Percentiles rank a stretch among this genome's conserved stretches.
phyloP scores from a whole-genome alignment of 2,113 vertebrate species.

The Scomber scombrus region DNA sequence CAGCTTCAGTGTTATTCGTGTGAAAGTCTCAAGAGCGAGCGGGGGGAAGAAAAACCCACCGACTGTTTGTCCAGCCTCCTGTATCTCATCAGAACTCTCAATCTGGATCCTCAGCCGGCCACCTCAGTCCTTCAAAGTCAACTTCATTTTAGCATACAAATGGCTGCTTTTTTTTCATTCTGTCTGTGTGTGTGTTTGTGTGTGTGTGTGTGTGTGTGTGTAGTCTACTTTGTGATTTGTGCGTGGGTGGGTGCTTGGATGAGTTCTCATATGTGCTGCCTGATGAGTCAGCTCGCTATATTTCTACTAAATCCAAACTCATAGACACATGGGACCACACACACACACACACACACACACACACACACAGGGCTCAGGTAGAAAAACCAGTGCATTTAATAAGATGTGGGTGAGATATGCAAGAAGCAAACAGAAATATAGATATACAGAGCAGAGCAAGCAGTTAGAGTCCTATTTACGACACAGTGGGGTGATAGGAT shows the following conservation, averaged over 20 bases:
- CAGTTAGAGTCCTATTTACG: slow-evolving; percentile 55
- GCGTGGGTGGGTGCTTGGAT: slow-evolving; percentile 53
- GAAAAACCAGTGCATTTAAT: slow-evolving; percentile 42
- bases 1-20: slow-evolving; percentile 58
- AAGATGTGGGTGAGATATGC: slow-evolving; percentile 50
- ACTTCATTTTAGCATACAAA: slow-evolving; percentile 75
- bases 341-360: slow-evolving; percentile 37
- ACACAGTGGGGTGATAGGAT: slow-evolving; percentile 58
- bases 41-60: slow-evolving; percentile 37
- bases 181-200: slow-evolving; percentile 35
- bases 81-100: slow-evolving; percentile 74
- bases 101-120: slow-evolving; percentile 61
- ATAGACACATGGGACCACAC: slow-evolving; percentile 45
- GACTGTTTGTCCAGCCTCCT: slow-evolving; percentile 66
- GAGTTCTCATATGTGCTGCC: slow-evolving; percentile 54
- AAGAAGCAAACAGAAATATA: slow-evolving; percentile 22
- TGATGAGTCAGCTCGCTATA: slow-evolving; percentile 72
- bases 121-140: slow-evolving; percentile 73
- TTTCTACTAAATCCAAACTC: slow-evolving; percentile 62
- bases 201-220: slow-evolving; percentile 26
- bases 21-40: slow-evolving; percentile 60
- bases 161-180: slow-evolving; percentile 51
- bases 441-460: background rate
- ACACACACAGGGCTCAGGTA: slow-evolving; percentile 3
- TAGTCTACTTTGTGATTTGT: slow-evolving; percentile 40